Base-by-base conservation (phyloP, 1,140 invertebrate species). In the Oppia nitens region DNA sequence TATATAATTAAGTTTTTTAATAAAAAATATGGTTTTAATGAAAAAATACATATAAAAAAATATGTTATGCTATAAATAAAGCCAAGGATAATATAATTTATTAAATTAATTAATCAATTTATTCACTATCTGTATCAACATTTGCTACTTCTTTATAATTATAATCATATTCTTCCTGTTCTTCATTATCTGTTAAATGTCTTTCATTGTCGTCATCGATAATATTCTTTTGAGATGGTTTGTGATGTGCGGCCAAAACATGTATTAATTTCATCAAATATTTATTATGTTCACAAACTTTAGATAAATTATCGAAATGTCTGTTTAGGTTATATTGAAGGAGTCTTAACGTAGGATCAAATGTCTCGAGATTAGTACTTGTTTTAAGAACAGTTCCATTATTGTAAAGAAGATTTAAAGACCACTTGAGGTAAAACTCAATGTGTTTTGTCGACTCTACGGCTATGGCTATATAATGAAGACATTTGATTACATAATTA, bases 341-440 rank as follows among this genome's bases (percentile, higher is more conserved):
- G 0, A 78, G 74, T 40, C 88, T 68, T 2, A 94, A 67, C 47
- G 73, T 62, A 2, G 71, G 20, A 20, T 53, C 48, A 17, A 60
- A 57, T n/a, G 25, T n/a, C 28, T n/a, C 47, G 59, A 55, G 63
- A 64, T 4, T n/a, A 69, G 40, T 66, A 28, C 69, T 55, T 53
- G 67, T 65, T 67, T 78, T 79, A 11, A 84, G 69, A 60, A 70
- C 73, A 1, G 73, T 70, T 23, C 80, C 80, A 68, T 81, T 79
- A 28, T 68, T 68, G 3, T 76, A 79, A 28, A 92, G 67, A 2
- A 89, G 70, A 47, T 67, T 67, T 63, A 81, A 77, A 47, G 82
- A 74, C 91, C 90, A 97, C 26, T 77, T 69, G 0, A 92, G 69
- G 72, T 94, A 88, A 69, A 91, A 92, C 68, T 95, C 85, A 49